These are phyloP conservation scores for Epinotia brunnichana DNA, from an alignment of 2,888 invertebrate species.

Conservation along the genomic window DNA sequence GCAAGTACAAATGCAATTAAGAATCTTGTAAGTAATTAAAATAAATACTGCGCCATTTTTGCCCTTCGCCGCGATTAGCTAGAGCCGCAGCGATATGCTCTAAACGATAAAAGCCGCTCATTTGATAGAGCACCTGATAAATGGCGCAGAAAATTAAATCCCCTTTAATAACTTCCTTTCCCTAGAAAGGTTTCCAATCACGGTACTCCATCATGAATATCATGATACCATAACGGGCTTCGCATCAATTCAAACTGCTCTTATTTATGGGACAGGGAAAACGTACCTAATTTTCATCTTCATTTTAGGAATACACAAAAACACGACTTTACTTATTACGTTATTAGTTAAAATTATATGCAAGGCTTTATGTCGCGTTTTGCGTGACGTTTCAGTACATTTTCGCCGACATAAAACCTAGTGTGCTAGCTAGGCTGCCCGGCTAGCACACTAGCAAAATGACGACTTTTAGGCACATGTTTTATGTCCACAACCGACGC, in stretches of 20 bases:
- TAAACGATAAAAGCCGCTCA: constrained; percentile 50
- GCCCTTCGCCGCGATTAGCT: constrained; percentile 41
- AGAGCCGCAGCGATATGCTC: constrained; percentile 25
- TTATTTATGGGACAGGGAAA: not conserved
- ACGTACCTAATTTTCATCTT: not conserved
- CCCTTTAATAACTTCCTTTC: constrained; percentile 58
- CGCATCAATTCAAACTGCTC: not conserved
- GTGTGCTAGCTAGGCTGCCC: too few relatives aligned
- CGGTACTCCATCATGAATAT: not conserved
- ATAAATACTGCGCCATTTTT: constrained; percentile 38
- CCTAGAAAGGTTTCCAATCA: not conserved
- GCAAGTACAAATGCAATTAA: constrained; percentile 14
- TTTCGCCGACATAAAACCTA: too few relatives aligned
- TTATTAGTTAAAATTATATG: too few relatives aligned
- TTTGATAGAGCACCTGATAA: constrained; percentile 73
- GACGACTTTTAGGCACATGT: too few relatives aligned
- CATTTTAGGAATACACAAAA: too few relatives aligned
- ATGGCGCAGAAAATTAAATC: constrained; percentile 54
- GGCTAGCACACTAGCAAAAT: too few relatives aligned
- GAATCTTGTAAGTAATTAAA: constrained; percentile 25
- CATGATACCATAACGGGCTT: not conserved
- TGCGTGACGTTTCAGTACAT: too few relatives aligned
- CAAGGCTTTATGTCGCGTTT: too few relatives aligned
- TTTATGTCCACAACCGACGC: too few relatives aligned
- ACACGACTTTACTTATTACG: too few relatives aligned